phyloP scores from a whole-genome alignment of 2,113 vertebrate genomes.

The Callochromis pleurospilus region DNA sequence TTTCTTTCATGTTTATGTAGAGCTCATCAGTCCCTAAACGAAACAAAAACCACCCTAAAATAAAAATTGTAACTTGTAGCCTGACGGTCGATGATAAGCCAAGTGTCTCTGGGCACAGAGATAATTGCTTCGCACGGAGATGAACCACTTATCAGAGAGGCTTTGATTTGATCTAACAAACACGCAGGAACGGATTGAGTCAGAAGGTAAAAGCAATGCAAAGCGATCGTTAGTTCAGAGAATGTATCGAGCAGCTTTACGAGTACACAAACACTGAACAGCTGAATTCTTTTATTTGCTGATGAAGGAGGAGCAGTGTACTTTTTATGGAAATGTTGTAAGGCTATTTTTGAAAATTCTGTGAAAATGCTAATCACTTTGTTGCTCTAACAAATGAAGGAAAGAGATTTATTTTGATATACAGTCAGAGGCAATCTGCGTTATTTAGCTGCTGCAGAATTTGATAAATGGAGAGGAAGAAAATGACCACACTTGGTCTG shows the following conservation, averaged over 20 bases:
- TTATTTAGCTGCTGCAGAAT: not conserved
- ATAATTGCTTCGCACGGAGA: not conserved
- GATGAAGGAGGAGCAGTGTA: constrained; percentile 26
- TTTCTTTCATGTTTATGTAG: not conserved
- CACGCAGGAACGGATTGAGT: not conserved
- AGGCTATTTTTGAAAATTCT: not conserved
- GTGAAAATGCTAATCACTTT: constrained; percentile 23
- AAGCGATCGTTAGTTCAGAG: not conserved
- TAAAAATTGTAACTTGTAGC: not conserved
- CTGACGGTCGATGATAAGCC: not conserved
- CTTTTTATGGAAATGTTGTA: constrained; percentile 21
- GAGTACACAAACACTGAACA: not conserved
- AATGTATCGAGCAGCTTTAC: not conserved
- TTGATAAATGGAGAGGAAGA: not conserved
- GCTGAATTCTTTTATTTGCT: not conserved
- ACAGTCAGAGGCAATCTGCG: not conserved
- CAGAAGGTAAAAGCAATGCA: not conserved
- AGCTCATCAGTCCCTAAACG: not conserved
- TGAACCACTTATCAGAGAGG: not conserved
- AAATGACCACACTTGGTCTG: not conserved
- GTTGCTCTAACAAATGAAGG: constrained; percentile 41
- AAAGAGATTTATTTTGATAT: constrained; percentile 42
- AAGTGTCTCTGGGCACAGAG: not conserved
- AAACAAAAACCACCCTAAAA: not conserved
- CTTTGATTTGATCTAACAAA: not conserved